These are phyloP conservation scores for Willisornis vidua DNA, from an alignment of 2,113 vertebrate species.

Conservation along the genomic window DNA sequence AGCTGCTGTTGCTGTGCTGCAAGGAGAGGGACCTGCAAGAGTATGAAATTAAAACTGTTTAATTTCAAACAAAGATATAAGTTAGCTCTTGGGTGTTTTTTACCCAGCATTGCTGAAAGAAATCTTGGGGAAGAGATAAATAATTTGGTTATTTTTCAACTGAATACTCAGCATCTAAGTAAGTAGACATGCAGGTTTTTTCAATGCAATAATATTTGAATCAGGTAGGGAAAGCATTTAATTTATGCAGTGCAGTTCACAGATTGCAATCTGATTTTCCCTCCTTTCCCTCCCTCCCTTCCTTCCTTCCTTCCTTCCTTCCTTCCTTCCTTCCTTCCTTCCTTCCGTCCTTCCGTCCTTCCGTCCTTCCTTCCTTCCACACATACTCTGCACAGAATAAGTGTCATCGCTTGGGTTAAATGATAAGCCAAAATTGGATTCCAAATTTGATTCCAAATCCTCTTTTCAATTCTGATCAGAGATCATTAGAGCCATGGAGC, in stretches of 20 bases:
- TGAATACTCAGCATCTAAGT: not conserved
- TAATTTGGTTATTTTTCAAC: not conserved
- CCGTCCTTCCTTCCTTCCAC: too few species aligned
- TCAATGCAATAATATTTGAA: not conserved
- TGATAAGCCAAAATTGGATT: too few species aligned
- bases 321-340: too few species aligned
- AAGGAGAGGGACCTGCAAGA: not conserved
- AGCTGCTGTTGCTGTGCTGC: not conserved
- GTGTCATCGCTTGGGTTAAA: too few species aligned
- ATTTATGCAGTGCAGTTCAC: not conserved
- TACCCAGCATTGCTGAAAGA: not conserved
- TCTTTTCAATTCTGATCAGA: too few species aligned
- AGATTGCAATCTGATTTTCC: not conserved
- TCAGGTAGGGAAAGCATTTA: not conserved
- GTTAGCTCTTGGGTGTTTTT: not conserved
- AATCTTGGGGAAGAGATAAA: not conserved
- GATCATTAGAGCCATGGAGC: not conserved
- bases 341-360: too few species aligned
- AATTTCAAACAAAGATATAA: not conserved
- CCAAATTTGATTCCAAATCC: too few species aligned
- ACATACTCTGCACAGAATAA: too few species aligned
- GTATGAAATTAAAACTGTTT: not conserved
- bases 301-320: too few species aligned
- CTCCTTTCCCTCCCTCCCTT: too few species aligned
- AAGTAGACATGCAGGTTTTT: not conserved